These are phyloP conservation scores for Aethina tumida DNA, from an alignment of 1,140 invertebrate species.

Conservation along the genomic window DNA sequence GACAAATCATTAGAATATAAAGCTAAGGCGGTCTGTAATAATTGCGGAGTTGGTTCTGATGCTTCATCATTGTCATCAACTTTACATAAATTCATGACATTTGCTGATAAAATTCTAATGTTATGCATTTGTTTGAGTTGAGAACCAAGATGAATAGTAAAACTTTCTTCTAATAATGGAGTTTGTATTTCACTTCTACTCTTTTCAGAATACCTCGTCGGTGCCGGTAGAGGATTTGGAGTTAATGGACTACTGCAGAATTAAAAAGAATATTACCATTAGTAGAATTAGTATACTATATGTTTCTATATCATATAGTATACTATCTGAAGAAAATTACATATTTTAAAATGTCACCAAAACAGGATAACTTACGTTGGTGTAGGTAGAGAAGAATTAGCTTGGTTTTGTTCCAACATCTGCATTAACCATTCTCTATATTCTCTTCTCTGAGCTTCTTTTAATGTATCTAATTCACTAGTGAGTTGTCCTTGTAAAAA, in stretches of 20 bases:
- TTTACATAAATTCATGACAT: slow-evolving; percentile 78
- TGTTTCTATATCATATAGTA: slow-evolving; percentile 5
- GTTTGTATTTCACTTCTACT: slow-evolving; percentile 23
- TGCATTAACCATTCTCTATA: slow-evolving; percentile 75
- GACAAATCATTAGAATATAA: slow-evolving; percentile 87
- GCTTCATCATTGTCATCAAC: slow-evolving; percentile 47
- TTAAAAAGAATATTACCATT: slow-evolving; percentile 15
- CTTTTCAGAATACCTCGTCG: slow-evolving; percentile 3
- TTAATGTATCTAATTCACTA: slow-evolving; percentile 60
- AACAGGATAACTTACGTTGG: slow-evolving; percentile 38
- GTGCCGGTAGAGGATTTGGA: slow-evolving; percentile 21
- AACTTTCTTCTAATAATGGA: slow-evolving; percentile 77
- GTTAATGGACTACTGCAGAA: slow-evolving; percentile 28
- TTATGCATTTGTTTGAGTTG: slow-evolving; percentile 99
- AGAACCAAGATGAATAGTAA: slow-evolving; percentile 93
- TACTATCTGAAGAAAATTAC: background rate
- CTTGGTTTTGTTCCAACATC: slow-evolving; percentile 58
- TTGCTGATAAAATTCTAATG: slow-evolving; percentile 77
- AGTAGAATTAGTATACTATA: slow-evolving; percentile 4
- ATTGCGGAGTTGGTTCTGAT: slow-evolving; percentile 57
- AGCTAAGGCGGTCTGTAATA: slow-evolving; percentile 85
- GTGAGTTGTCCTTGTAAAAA: slow-evolving; percentile 60
- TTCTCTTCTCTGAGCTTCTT: slow-evolving; percentile 67
- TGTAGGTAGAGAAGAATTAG: slow-evolving; percentile 40
- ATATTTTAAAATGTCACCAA: slow-evolving; percentile 3